phyloP scores from a whole-genome alignment of 1,140 invertebrate genomes.

The Hycleus cichorii region DNA sequence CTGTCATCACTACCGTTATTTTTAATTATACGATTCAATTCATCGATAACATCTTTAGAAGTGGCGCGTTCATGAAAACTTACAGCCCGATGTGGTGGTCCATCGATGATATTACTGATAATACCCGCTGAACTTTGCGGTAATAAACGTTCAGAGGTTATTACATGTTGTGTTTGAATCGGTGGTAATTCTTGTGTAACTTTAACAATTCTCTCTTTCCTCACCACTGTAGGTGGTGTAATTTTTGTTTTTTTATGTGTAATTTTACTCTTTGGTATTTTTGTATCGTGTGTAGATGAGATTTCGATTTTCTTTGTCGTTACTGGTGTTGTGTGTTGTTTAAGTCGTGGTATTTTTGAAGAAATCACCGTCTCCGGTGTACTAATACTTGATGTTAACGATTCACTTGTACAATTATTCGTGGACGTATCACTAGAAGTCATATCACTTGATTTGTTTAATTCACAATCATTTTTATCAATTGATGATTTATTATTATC shows the following conservation, averaged over 20 bases:
- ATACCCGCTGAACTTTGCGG: constrained; percentile 31
- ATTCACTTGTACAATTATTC: constrained; percentile 44
- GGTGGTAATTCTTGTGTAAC: constrained; percentile 18
- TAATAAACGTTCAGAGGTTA: constrained; percentile 32
- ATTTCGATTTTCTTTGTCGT: constrained; percentile 26
- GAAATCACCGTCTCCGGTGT: constrained; percentile 51
- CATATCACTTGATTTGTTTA: constrained; percentile 30
- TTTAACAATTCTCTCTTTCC: constrained; percentile 28
- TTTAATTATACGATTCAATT: constrained; percentile 65
- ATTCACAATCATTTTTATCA: not conserved
- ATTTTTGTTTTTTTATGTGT: constrained; percentile 32
- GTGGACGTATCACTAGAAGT: constrained; percentile 21
- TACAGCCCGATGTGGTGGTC: constrained; percentile 43
- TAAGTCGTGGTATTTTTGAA: constrained; percentile 36
- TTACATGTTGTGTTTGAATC: constrained; percentile 24
- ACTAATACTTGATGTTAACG: constrained; percentile 58
- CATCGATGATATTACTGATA: constrained; percentile 42
- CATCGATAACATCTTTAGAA: constrained; percentile 69
- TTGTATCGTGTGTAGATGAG: constrained; percentile 28
- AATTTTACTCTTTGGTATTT: constrained; percentile 38
- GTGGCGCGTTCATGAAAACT: constrained; percentile 65
- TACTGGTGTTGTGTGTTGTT: constrained; percentile 17
- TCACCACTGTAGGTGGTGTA: constrained; percentile 1
- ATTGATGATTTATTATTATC: not conserved
- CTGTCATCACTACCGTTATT: constrained; percentile 35